Base-by-base conservation (phyloP, 1,140 invertebrate species). In the Brachionus plicatilis region DNA sequence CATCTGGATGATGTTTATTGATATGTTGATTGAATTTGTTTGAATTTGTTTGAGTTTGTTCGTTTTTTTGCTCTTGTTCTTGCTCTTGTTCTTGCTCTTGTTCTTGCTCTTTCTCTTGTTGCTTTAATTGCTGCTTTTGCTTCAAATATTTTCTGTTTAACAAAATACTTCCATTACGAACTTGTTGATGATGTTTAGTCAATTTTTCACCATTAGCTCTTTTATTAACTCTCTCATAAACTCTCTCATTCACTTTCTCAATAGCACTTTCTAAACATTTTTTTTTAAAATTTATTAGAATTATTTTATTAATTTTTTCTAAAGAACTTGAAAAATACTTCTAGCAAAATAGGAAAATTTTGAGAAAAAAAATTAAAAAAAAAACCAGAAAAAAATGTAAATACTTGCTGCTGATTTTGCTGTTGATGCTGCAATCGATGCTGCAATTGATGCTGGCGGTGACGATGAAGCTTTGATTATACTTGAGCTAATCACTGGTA, bases 381-480 rank as follows among this genome's bases (percentile, higher is more conserved):
- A 14, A 2, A 12, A 33, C 5, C 37, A 68, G 4, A 11, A 33
- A 27, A 66, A 24, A 66, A 66, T 17, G 1, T 4, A 24, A 27
- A 27, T 27, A 68, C 33, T n/a, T 68, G 66, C 27, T 68, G 68
- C 65, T 68, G 65, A 43, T 72, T 72, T 72, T 4, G 20, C 7
- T 60, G 53, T 17, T 60, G 11, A 75, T 47, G 20, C 72, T 75
- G 11, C 83, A 1, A 60, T 14, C 9, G 47, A 17, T 50, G 11
- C 56, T 45, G 20, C 72, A 56, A 6, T 83, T 84, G 24, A 85
- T 86, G 47, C 85, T 85, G 47, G 6, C 9, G 53, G 53, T 60
- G 53, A 20, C 9, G 53, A 9, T 56, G 50, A 56, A 24, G n/a
- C 0, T 43, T 72, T 72, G 9, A 72, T 41, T 43, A 3, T 9